These are phyloP conservation scores for Pantherophis alleghaniensis DNA, from an alignment of 2,797 vertebrate species.

Conservation along the genomic window DNA sequence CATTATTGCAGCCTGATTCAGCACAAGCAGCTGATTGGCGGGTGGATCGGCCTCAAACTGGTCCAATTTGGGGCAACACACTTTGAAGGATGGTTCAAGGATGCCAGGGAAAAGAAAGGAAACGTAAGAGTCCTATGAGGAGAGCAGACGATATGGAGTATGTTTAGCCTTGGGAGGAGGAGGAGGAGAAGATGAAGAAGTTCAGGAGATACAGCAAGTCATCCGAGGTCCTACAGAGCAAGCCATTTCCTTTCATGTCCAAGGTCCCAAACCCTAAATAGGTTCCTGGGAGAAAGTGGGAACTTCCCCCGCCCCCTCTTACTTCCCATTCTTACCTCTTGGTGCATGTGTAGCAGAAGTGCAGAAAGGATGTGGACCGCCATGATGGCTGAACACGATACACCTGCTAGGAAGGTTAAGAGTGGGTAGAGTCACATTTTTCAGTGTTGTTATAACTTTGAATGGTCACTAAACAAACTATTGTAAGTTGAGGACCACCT, in stretches of 20 bases:
- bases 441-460: too few relatives aligned
- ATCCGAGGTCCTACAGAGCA: not conserved
- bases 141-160: not conserved
- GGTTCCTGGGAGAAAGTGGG: not conserved
- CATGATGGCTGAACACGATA: conserved; percentile 79
- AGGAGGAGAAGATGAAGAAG: not conserved
- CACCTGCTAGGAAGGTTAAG: conserved; percentile 68
- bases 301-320: rapidly evolving
- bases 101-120: not conserved
- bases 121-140: not conserved
- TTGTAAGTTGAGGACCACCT: too few relatives aligned
- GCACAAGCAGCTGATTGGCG: too few relatives aligned
- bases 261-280: not conserved
- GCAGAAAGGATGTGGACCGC: conserved; percentile 80
- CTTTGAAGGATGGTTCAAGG: not conserved
- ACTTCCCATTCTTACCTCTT: conserved; percentile 69
- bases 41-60: not conserved
- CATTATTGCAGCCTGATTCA: too few relatives aligned
- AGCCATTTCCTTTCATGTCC: not conserved
- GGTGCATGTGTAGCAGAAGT: conserved; percentile 82
- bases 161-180: not conserved
- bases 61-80: not conserved
- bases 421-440: not conserved
- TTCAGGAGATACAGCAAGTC: not conserved
- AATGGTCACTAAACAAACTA: too few relatives aligned